Base-by-base conservation (phyloP, 2,797 vertebrate genomes). In the Chaetophractus vellerosus region DNA sequence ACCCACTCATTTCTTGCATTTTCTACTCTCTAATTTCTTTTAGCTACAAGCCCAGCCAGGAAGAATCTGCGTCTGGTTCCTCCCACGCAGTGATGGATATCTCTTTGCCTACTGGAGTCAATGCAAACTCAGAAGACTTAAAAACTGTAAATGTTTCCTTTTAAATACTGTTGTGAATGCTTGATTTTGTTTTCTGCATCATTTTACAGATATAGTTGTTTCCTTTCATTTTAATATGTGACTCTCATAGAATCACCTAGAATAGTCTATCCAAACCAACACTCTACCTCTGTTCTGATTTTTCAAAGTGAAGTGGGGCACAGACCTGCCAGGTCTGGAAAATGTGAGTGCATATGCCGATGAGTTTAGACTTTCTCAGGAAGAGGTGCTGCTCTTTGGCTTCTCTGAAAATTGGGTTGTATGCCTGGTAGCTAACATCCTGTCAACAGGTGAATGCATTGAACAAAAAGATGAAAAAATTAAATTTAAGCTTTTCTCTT, bases 41-140 rank as follows among this genome's bases (percentile, higher is more conserved):
- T 95, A 99, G 99, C 98, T 99, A 99, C 93, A 99, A 97, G 48
- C 98, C 99, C 23, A 88, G 93, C 0, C 63, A 38, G 0, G 98
- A 98, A 52, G 98, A 99, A 89, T 88, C 97, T 0, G 68, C 82
- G 2, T 98, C 96, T 0, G 98, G 98, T 12, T 99, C 99, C 52
- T 97, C 98, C 33, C 99, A 99, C 48, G 98, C 99, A 0, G 99
- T 99, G 88, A 99, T 99, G 99, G 99, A 99, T 97, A 99, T 99
- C 91, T 97, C 99, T 88, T 97, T 99, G 97, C 99, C 99, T 2
- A 99, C 99, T 2, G 99, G 99, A 52, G 94, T 99, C 88, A 97
- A 95, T 2, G 98, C 98, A 8, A 96, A 98, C 52, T 91, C 98
- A 87, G 98, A 99, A 28, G 99, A 99, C 84, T 98, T 99, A 92